These are phyloP conservation scores for Rhogogaster chlorosoma DNA, from an alignment of 2,888 invertebrate genomes.

Conservation along the genomic window DNA sequence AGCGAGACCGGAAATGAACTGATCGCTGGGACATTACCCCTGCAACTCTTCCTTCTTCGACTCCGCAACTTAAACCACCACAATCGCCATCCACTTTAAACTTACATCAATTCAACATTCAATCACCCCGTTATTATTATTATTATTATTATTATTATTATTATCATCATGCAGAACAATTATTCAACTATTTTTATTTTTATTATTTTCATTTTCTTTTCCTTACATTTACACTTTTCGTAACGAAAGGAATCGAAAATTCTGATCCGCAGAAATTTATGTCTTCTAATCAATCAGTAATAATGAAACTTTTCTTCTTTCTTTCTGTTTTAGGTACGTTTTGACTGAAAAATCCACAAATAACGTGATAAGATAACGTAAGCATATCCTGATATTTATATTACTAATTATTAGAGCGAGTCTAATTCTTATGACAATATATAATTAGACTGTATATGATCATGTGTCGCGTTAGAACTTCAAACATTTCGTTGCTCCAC, in stretches of 20 bases:
- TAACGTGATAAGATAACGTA: too few relatives aligned
- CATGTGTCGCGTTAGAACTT: not conserved
- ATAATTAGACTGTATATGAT: not conserved
- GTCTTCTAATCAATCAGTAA: not conserved
- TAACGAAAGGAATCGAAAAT: not conserved
- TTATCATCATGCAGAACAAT: not conserved
- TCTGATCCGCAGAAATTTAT: not conserved
- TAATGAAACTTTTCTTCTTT: not conserved
- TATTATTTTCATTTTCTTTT: too few relatives aligned
- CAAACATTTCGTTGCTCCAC: not conserved
- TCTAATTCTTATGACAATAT: not conserved
- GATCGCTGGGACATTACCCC: conserved; percentile 56
- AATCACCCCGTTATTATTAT: not conserved
- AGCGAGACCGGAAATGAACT: conserved; percentile 64
- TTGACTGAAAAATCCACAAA: not conserved
- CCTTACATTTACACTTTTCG: too few relatives aligned
- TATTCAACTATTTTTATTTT: too few relatives aligned
- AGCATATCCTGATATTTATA: not conserved
- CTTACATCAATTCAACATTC: too few relatives aligned
- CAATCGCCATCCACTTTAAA: not conserved
- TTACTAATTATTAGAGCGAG: not conserved
- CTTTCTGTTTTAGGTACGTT: conserved; percentile 27
- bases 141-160: not conserved
- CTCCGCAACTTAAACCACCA: not conserved
- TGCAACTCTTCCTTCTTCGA: not conserved